These are phyloP conservation scores for Mesorhabditis sp. DNA, from an alignment of 2,888 invertebrate species.

Conservation along the genomic window DNA sequence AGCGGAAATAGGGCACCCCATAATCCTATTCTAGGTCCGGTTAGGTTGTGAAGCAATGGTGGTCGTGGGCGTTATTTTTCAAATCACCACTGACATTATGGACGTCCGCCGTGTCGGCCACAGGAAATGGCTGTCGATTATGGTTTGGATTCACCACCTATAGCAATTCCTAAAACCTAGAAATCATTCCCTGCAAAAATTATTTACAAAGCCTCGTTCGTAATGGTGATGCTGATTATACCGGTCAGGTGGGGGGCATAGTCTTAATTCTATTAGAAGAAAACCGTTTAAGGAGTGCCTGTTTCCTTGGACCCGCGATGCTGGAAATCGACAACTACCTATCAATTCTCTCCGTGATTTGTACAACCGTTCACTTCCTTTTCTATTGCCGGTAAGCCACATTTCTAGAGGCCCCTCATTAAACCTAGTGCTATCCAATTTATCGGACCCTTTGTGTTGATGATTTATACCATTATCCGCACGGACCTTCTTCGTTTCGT, in stretches of 20 bases:
- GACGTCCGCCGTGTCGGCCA: slow-evolving; percentile 49
- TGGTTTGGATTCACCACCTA: slow-evolving; percentile 12
- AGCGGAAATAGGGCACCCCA: background rate
- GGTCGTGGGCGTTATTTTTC: slow-evolving; percentile 35
- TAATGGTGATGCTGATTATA: background rate
- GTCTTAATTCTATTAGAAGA: background rate
- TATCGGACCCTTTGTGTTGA: slow-evolving; percentile 96
- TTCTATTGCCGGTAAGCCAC: slow-evolving; percentile 22
- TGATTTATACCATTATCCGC: slow-evolving; percentile 92
- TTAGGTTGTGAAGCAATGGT: slow-evolving; percentile 40
- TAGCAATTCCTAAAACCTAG: background rate
- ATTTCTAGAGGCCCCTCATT: slow-evolving; percentile 1
- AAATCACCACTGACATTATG: slow-evolving; percentile 39
- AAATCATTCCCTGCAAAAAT: slow-evolving; percentile 2
- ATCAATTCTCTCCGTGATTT: slow-evolving; percentile 24
- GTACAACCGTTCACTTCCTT: slow-evolving; percentile 31
- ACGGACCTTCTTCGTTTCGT: slow-evolving; percentile 72
- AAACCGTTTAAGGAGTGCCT: slow-evolving; percentile 9
- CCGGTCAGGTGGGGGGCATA: background rate
- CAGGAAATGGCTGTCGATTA: slow-evolving; percentile 71
- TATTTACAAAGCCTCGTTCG: background rate
- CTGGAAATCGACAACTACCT: slow-evolving; percentile 29
- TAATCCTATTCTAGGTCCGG: slow-evolving; percentile 27
- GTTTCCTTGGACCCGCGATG: slow-evolving; percentile 59
- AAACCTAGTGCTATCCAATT: slow-evolving; percentile 60